Base-by-base conservation (phyloP, 2,113 vertebrate species). In the Reinhardtius hippoglossoides region DNA sequence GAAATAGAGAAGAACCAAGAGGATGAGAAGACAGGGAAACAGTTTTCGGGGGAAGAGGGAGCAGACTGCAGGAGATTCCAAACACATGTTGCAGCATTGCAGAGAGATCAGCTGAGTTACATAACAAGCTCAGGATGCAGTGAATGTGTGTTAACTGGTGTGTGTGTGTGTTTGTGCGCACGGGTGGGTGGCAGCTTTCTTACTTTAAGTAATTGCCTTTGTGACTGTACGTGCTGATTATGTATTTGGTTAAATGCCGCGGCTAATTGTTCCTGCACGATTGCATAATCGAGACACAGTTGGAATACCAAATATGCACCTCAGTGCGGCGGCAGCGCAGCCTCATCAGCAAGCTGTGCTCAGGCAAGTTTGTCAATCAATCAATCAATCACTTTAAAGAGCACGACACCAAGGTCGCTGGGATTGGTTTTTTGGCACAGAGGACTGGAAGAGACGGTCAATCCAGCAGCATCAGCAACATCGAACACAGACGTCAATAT, bases 191-290 rank as follows among this genome's bases (percentile, higher is more conserved):
- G 50, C 20, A 67, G 67, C 74, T 44, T 84, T 80, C 76, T 87
- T 85, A 76, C 75, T 81, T 84, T 68, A 85, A 84, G 68, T 89
- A 88, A 92, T 87, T 90, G 84, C 82, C 83, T 87, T 83, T 85
- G 88, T 90, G 86, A 87, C 82, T 76, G 85, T 84, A 69, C 80
- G 50, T 86, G 72, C 82, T 80, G 80, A 88, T 89, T 68, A 85
- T 80, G 71, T 87, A 82, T 93, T 83, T 87, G 76, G 86, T 76
- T 89, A 89, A 90, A 90, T 86, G 86, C 76, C 48, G 59, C 70
- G 59, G 84, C 78, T 91, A 91, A 91, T 91, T 93, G 92, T 90
- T 81, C 77, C 82, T 27, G 86, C 78, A 83, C n/a, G 42, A 77
- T 59, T 65, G 57, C 76, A 76, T 87, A 82, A 84, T 74, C 68